Percentiles rank a stretch among this genome's conserved stretches.
Evolutionary conservation across 2,113 vertebrate genomes (phyloP).

Genomic region (Opisthocomus hoazin): DNA sequence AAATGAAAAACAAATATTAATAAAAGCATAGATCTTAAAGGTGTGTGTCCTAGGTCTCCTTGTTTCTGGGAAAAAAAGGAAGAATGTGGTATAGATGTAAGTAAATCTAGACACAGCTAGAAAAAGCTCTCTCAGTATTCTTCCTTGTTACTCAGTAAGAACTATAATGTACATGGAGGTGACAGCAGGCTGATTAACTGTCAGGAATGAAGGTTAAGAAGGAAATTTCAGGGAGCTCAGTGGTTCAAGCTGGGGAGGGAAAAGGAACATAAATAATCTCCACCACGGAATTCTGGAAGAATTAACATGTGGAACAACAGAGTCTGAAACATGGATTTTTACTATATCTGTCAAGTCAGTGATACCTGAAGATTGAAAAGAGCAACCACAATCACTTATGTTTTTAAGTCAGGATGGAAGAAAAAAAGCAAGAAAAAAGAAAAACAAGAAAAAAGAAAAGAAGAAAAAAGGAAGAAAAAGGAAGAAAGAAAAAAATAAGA

Average conservation of each 20-base stretch:
- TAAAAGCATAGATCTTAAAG: neutral
- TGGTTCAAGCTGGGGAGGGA: neutral
- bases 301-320: neutral
- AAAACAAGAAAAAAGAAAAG: too few species aligned
- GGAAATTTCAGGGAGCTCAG: constrained; percentile 27
- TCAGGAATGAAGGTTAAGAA: constrained; percentile 25
- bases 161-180: neutral
- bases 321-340: neutral
- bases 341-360: neutral
- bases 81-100: neutral
- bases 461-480: too few species aligned
- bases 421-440: neutral
- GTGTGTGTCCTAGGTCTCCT: neutral
- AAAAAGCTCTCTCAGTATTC: neutral
- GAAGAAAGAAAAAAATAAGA: too few species aligned
- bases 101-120: neutral
- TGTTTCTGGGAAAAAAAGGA: neutral
- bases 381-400: neutral
- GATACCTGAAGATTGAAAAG: neutral
- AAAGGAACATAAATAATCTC: constrained; percentile 43
- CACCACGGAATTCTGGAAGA: neutral
- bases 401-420: neutral
- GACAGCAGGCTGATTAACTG: constrained; percentile 36
- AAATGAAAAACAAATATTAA: neutral
- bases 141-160: neutral